These are phyloP conservation scores for Dryobota labecula DNA, from an alignment of 2,888 invertebrate species.

Conservation along the genomic window DNA sequence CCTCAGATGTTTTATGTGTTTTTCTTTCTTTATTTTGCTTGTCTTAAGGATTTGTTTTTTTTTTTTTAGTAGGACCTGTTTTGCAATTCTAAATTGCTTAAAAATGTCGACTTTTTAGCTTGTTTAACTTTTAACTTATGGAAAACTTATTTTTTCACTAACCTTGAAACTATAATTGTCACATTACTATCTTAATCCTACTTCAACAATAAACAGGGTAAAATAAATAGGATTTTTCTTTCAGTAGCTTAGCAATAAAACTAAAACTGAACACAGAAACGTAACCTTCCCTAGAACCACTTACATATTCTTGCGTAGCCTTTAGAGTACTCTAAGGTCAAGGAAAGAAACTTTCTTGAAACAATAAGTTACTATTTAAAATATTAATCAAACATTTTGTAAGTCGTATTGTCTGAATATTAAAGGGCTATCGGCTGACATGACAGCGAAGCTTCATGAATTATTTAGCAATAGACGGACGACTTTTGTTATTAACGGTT, in stretches of 20 bases:
- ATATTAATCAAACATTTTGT: constrained; percentile 40
- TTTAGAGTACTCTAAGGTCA: constrained; percentile 21
- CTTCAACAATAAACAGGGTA: background rate
- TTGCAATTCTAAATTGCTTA: background rate
- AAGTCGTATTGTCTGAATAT: constrained; percentile 54
- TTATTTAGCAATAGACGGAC: constrained; percentile 55
- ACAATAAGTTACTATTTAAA: constrained; percentile 40
- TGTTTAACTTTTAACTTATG: background rate
- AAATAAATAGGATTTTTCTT: background rate
- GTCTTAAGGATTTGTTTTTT: background rate
- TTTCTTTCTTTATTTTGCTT: constrained; percentile 3
- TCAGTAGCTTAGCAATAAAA: background rate
- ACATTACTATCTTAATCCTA: background rate
- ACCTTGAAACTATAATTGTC: background rate
- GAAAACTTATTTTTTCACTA: background rate
- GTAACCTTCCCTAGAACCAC: background rate
- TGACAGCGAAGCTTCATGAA: constrained; percentile 53
- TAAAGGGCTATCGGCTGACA: constrained; percentile 44
- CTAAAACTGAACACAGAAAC: background rate
- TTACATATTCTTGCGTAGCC: constrained; percentile 25
- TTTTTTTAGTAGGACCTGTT: background rate
- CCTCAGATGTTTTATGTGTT: constrained; percentile 12
- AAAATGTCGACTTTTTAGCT: background rate
- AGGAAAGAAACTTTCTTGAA: constrained; percentile 22
- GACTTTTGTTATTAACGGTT: constrained; percentile 46